Conservation (phyloP, 1,140 invertebrate genomes). For the Agrypnia vestita region DNA sequence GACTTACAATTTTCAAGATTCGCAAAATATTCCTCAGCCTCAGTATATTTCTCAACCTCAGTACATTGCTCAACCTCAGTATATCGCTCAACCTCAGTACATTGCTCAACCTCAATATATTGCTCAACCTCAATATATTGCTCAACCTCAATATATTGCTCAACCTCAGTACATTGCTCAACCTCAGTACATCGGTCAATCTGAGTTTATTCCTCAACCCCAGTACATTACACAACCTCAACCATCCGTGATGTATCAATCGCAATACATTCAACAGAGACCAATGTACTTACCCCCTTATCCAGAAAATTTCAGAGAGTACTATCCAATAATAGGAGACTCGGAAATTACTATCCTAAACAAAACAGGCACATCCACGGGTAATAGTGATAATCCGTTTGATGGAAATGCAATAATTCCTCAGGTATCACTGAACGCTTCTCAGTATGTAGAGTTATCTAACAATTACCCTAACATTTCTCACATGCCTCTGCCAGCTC, state of each 20-base stretch:
- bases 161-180: neutral
- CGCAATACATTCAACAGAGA: neutral
- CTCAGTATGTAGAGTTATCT: no score
- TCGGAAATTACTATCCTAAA: no score
- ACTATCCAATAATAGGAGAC: no score
- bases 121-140: neutral
- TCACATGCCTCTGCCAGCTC: no score
- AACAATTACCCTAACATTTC: no score
- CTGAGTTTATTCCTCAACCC: neutral
- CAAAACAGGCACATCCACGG: no score
- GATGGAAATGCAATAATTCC: no score
- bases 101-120: neutral
- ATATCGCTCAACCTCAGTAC: neutral
- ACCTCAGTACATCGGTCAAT: neutral
- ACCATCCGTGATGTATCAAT: neutral
- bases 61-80: neutral
- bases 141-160: slow-evolving; percentile 10
- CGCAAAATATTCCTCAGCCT: neutral
- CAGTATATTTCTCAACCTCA: neutral
- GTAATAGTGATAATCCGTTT: no score
- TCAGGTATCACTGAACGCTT: no score
- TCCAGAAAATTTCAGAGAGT: no score
- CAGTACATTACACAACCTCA: neutral
- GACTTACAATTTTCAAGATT: neutral
- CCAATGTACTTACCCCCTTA: neutral